phyloP scores from a whole-genome alignment of 1,140 invertebrate species.

The Mercenaria mercenaria region DNA sequence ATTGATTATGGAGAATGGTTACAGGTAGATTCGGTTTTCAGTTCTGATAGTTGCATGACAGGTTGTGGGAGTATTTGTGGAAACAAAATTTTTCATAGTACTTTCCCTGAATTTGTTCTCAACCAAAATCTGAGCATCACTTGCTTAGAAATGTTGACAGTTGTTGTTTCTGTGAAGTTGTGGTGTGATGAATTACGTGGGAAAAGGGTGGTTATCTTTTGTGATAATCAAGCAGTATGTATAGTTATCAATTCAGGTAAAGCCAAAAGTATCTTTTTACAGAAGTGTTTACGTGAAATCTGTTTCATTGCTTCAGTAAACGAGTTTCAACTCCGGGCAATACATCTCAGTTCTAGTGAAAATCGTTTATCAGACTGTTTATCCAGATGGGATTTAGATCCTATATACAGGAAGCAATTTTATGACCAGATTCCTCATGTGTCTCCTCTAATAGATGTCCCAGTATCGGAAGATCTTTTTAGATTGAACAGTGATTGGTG shows the following conservation, averaged over 20 bases:
- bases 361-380: constrained; percentile 40
- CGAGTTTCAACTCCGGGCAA: constrained; percentile 34
- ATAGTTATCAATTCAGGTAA: constrained; percentile 31
- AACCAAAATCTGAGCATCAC: too few relatives aligned
- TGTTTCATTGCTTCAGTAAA: constrained; percentile 36
- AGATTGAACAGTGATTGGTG: too few relatives aligned
- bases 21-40: too few relatives aligned
- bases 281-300: too few relatives aligned
- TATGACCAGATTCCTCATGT: background rate
- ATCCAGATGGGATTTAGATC: constrained; percentile 25
- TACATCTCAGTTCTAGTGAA: background rate
- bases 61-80: too few relatives aligned
- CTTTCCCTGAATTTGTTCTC: background rate
- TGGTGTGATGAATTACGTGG: constrained; percentile 18
- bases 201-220: too few relatives aligned
- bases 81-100: background rate
- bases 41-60: background rate
- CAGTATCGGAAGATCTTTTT: too few relatives aligned
- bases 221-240: background rate
- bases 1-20: too few relatives aligned
- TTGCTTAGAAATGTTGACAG: constrained; percentile 16
- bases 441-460: background rate
- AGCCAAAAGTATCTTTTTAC: background rate
- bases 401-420: background rate
- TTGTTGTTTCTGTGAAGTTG: constrained; percentile 45